Percentiles rank a stretch among this genome's conserved stretches.
phyloP scores from a whole-genome alignment of 2,797 vertebrate species.

The Sebastes steindachneri region DNA sequence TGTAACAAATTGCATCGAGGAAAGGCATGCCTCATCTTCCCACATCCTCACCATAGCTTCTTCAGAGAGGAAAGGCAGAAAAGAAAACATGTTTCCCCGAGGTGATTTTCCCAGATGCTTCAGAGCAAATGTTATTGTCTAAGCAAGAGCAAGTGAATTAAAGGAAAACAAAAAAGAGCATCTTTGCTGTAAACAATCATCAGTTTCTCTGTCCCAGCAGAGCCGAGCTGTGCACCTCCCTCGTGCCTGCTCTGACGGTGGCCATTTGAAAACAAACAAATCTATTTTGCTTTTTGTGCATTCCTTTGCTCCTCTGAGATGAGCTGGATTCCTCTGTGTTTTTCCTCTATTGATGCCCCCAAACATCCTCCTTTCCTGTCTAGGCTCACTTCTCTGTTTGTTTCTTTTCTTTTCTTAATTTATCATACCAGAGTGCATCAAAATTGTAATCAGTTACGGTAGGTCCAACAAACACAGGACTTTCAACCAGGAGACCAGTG shows the following conservation, averaged over 20 bases:
- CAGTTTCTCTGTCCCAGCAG: constrained; percentile 39
- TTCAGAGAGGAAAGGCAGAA: background rate
- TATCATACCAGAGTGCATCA: background rate
- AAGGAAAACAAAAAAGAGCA: constrained; percentile 45
- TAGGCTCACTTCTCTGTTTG: background rate
- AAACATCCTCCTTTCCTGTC: background rate
- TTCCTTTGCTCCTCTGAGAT: constrained; percentile 38
- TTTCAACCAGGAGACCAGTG: too few relatives aligned
- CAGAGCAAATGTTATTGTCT: constrained; percentile 53
- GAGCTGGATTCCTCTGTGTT: constrained; percentile 12
- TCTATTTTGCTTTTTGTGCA: constrained; percentile 52
- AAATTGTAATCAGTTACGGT: background rate
- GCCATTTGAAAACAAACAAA: constrained; percentile 67
- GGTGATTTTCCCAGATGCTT: constrained; percentile 36
- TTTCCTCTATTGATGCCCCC: constrained; percentile 6
- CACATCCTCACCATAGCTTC: constrained; percentile 8
- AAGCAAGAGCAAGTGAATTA: constrained; percentile 60
- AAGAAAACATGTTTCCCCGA: constrained; percentile 31
- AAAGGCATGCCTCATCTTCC: constrained; percentile 16
- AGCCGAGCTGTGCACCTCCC: constrained; percentile 38
- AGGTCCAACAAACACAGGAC: background rate
- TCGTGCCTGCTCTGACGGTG: constrained; percentile 25
- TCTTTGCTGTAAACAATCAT: constrained; percentile 60
- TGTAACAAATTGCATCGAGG: constrained; percentile 4
- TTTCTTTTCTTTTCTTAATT: background rate